phyloP scores from a whole-genome alignment of 2,888 invertebrate species.

The Mycogona germanica region DNA sequence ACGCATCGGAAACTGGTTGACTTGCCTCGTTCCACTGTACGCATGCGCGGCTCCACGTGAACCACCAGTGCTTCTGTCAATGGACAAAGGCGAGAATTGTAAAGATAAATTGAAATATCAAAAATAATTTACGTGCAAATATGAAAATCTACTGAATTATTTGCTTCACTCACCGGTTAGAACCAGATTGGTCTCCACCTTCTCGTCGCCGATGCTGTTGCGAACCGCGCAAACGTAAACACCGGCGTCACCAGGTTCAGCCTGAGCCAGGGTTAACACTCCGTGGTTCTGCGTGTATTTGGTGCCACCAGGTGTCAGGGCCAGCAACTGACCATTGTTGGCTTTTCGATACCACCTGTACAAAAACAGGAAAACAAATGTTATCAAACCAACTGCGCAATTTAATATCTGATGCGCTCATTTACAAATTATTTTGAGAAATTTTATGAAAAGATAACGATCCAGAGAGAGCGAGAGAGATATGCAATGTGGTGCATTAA shows the following conservation, averaged over 20 bases:
- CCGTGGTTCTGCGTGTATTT: constrained; percentile 11
- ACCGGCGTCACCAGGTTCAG: constrained; percentile 6
- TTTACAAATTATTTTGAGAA: no score
- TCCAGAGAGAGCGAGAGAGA: no score
- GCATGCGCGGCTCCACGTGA: constrained; percentile 5
- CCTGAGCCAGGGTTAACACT: constrained; percentile 1
- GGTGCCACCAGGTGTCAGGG: constrained; percentile 1
- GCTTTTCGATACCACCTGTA: constrained; percentile 11
- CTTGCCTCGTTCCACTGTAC: constrained; percentile 10
- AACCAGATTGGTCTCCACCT: constrained; percentile 16
- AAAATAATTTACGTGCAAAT: background rate
- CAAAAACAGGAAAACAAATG: no score
- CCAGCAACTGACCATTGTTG: constrained; percentile 6
- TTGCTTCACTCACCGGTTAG: constrained; percentile 11
- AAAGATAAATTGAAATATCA: no score
- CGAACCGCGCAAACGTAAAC: constrained; percentile 12
- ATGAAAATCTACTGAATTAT: background rate
- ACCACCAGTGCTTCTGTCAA: constrained; percentile 1
- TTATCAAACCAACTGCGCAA: no score
- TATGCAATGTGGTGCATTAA: no score
- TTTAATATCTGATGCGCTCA: no score
- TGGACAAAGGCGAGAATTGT: no score
- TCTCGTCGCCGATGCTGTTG: constrained; percentile 15
- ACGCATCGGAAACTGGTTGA: constrained; percentile 11
- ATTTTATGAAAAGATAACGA: no score